Base-by-base conservation (phyloP, 2,888 invertebrate species). In the Chymomyza caudatula region DNA sequence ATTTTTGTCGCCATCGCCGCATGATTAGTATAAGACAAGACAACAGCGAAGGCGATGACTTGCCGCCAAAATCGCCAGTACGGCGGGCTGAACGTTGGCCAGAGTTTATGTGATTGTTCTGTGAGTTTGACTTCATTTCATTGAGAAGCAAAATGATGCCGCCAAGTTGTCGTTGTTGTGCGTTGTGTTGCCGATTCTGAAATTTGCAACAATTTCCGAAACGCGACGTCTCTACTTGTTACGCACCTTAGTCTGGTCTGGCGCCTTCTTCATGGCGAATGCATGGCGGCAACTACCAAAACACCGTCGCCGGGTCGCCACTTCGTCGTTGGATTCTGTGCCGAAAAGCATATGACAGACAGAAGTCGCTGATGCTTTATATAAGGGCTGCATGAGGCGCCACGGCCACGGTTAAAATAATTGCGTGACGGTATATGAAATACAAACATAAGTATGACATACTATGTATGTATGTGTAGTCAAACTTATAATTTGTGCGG, bases 221-320 rank as follows among this genome's bases (percentile, higher is more conserved):
- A 65, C 62, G 60, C 73, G 72, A 60, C 67, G 74, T 66, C 87
- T 85, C 87, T 87, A 85, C 87, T 85, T 85, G 85, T 85, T 87
- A 87, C 85, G 75, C 87, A 76, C 77, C 82, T 75, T 87, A 11
- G 29, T 13, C 29, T 37, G 29, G 11, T 1, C 11, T 37, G 82
- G 86, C 83, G 85, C 82, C 87, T 71, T 72, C 62, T 55, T 67
- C 57, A 62, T 57, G 43, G 22, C 29, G 29, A 37, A 37, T 37
- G 29, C 29, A 37, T 37, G 29, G 29, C 29, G 29, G 29, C 11
- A 11, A 37, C 29, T 37, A 11, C 29, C 8, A 37, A 37, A 37
- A 37, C 29, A 37, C 29, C 29, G 29, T 8, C 29, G 29, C 25
- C n/a, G 20, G 25, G 44, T 75, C 47, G 51, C 53, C 68, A 64